These are phyloP conservation scores for Jordanella pulchra DNA, from an alignment of 2,797 vertebrate genomes.

Conservation along the genomic window DNA sequence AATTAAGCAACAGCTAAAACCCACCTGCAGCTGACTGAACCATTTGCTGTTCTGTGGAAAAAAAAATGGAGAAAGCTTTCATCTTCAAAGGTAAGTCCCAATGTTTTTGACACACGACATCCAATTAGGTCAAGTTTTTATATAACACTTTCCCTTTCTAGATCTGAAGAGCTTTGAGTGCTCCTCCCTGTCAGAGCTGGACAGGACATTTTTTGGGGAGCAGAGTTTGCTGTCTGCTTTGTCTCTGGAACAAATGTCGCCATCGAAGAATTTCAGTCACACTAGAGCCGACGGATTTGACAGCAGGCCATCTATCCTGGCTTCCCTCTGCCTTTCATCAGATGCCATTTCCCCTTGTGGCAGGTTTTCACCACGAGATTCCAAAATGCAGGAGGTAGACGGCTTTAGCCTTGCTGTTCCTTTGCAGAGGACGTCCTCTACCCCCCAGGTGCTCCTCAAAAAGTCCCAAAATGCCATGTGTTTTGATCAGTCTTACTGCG, in stretches of 20 bases:
- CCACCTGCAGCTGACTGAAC: constrained; percentile 15
- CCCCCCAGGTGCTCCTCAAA: constrained; percentile 65
- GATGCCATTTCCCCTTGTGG: constrained; percentile 54
- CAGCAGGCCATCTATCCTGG: constrained; percentile 11
- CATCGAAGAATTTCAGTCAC: constrained; percentile 46
- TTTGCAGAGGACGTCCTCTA: constrained; percentile 76
- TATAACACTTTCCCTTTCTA: constrained; percentile 18
- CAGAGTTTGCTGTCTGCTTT: constrained; percentile 66
- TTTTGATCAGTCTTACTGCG: constrained; percentile 53
- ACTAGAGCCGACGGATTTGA: constrained; percentile 52
- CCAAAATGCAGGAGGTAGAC: constrained; percentile 35
- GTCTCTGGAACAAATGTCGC: constrained; percentile 61
- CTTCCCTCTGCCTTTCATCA: constrained; percentile 31
- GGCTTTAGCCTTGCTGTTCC: constrained; percentile 35
- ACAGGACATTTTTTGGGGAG: constrained; percentile 69
- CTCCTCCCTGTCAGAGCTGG: constrained; percentile 67
- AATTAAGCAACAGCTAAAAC: constrained; percentile 53
- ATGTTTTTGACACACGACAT: not conserved
- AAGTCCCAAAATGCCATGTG: constrained; percentile 46
- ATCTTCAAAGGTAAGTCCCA: constrained; percentile 46
- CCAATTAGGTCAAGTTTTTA: not conserved
- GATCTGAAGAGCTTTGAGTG: constrained; percentile 66
- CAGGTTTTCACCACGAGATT: constrained; percentile 16
- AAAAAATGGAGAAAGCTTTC: constrained; percentile 48
- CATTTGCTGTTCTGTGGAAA: not conserved